These are phyloP conservation scores for Forficula auricularia DNA, from an alignment of 1,140 invertebrate species.

Conservation along the genomic window DNA sequence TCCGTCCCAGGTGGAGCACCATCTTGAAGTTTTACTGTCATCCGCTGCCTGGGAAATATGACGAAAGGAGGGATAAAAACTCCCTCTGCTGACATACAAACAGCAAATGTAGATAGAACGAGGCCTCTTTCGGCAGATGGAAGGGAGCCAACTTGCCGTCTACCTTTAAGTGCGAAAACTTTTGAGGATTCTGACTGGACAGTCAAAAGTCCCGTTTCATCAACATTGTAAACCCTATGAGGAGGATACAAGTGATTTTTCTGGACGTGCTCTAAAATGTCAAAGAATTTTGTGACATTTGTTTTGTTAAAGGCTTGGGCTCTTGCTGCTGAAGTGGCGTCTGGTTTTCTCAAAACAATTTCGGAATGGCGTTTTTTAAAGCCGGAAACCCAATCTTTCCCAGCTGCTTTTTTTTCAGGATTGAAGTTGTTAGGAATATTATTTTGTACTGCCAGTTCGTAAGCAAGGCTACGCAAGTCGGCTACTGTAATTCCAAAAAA, in stretches of 20 bases:
- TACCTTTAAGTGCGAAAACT: slow-evolving; percentile 19
- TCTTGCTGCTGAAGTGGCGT: too few species aligned
- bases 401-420: too few species aligned
- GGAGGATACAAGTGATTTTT: slow-evolving; percentile 15
- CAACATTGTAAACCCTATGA: slow-evolving; percentile 21
- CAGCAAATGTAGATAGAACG: background rate
- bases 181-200: slow-evolving; percentile 21
- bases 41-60: slow-evolving; percentile 16
- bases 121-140: slow-evolving; percentile 17
- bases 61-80: slow-evolving; percentile 17
- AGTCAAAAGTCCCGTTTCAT: slow-evolving; percentile 23
- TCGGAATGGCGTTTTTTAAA: too few species aligned
- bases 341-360: too few species aligned
- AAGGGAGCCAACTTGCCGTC: slow-evolving; percentile 17
- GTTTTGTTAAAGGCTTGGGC: too few species aligned
- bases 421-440: too few species aligned
- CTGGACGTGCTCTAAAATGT: slow-evolving; percentile 1
- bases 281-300: too few species aligned
- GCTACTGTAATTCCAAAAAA: too few species aligned
- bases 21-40: slow-evolving; percentile 12
- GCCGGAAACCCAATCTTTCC: too few species aligned
- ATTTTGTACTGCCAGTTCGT: too few species aligned
- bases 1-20: slow-evolving; percentile 13
- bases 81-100: slow-evolving; percentile 15
- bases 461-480: too few species aligned